A percentile compares a stretch with the other conserved stretches of the same genome.
phyloP scores from a whole-genome alignment of 1,140 invertebrate species.

The Probaryconus sp. region DNA sequence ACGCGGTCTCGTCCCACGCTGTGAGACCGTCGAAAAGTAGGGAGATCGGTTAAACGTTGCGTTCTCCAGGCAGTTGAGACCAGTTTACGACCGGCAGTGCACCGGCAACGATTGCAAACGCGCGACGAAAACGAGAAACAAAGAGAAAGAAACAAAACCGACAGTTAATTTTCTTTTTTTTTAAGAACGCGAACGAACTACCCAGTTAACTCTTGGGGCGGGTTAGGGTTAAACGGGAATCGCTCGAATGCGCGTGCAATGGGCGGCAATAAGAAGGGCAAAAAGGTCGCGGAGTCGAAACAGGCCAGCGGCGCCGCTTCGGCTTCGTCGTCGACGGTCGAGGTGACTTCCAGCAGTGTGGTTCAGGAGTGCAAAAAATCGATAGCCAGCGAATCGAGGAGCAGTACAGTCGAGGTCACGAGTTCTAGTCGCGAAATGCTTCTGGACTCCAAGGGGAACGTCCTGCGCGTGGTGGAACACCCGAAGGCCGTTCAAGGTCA shows the following conservation, averaged over 20 bases:
- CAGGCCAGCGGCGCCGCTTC: slow-evolving; percentile 18
- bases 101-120: slow-evolving; percentile 51
- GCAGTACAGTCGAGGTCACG: slow-evolving; percentile 66
- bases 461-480: slow-evolving; percentile 67
- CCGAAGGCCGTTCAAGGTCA: slow-evolving; percentile 47
- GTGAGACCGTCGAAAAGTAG: slow-evolving; percentile 63
- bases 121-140: slow-evolving; percentile 12
- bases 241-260: neutral
- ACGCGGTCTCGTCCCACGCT: slow-evolving; percentile 47
- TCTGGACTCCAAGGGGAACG: slow-evolving; percentile 71
- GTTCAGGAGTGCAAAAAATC: slow-evolving; percentile 66
- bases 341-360: slow-evolving; percentile 66
- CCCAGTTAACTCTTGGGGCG: no score
- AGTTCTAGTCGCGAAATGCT: slow-evolving; percentile 67
- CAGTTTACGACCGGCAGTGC: slow-evolving; percentile 60
- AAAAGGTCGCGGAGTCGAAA: slow-evolving; percentile 21
- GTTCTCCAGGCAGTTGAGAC: slow-evolving; percentile 62
- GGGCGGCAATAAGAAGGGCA: slow-evolving; percentile 44
- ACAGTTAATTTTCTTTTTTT: neutral
- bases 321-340: slow-evolving; percentile 44
- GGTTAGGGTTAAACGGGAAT: neutral
- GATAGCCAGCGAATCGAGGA: slow-evolving; percentile 63
- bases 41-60: slow-evolving; percentile 64
- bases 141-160: slow-evolving; percentile 25
- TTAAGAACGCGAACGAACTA: no score